Percentiles rank a stretch among this genome's conserved stretches.
Evolutionary conservation across 2,113 vertebrate species (phyloP).

Genomic region (Pleuronectes platessa): DNA sequence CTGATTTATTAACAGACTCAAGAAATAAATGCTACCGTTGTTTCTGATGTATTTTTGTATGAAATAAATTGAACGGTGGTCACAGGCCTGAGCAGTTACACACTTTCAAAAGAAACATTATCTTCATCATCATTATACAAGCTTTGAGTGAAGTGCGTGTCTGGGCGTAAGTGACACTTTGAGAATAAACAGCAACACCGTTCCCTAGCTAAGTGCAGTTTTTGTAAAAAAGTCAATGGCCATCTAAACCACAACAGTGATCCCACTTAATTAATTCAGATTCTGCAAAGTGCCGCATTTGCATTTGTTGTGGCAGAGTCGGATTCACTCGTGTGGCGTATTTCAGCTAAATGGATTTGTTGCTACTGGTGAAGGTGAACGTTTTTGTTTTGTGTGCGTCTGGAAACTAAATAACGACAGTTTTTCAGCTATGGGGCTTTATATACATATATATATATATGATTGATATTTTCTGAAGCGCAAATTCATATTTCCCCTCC

Average conservation of each 20-base stretch:
- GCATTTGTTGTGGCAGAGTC: constrained; percentile 15
- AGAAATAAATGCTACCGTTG: too few species aligned
- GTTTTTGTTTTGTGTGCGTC: constrained; percentile 42
- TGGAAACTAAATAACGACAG: constrained; percentile 42
- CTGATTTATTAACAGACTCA: too few species aligned
- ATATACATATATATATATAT: not conserved
- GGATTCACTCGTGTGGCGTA: constrained; percentile 19
- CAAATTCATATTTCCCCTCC: constrained; percentile 54
- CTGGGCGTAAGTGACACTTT: constrained; percentile 1
- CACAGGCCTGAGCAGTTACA: not conserved
- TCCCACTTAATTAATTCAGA: constrained; percentile 46
- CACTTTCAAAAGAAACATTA: too few species aligned
- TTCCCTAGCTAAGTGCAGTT: constrained; percentile 22
- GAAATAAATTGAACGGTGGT: constrained; percentile 9
- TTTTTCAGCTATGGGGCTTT: constrained; percentile 39
- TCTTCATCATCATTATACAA: constrained; percentile 20
- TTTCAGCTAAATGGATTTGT: constrained; percentile 51
- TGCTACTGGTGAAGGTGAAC: constrained; percentile 38
- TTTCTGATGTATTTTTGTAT: constrained; percentile 2
- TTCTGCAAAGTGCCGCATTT: constrained; percentile 40
- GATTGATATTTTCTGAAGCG: constrained; percentile 61
- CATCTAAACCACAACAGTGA: constrained; percentile 17
- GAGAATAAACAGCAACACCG: constrained; percentile 21
- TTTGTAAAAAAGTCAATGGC: constrained; percentile 30
- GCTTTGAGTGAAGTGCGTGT: constrained; percentile 21